Base-by-base conservation (phyloP, 2,113 vertebrate species). In the Albula glossodonta region DNA sequence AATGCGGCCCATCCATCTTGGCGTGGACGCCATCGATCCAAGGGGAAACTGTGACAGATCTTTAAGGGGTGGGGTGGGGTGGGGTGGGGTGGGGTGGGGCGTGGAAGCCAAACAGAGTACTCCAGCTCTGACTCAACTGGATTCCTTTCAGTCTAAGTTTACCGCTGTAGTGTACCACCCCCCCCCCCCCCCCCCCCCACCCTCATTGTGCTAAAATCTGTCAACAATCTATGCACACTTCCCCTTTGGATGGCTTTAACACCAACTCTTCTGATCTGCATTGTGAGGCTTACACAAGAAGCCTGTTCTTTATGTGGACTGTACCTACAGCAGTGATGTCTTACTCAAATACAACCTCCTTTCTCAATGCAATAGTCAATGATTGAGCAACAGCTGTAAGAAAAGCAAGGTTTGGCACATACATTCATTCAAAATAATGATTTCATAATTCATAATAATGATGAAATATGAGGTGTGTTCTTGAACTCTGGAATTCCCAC, bases 11-110 rank as follows among this genome's bases (percentile, higher is more conserved):
- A 41, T 31, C 52, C 10, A 31, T 79, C 49, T 50, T n/a, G 49
- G 25, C 25, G 7, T 48, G 84, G 78, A 81, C 50, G 56, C 41
- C 41, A 66, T 51, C 53, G 12, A 57, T 51, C 25, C 22, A 66
- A 19, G 60, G 22, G 77, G 77, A 80, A 31, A 80, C n/a, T 6
- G 10, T 78, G 56, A 80, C 77, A 85, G 63, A 80, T 51, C 82
- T 57, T 25, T 41, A 41, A 41, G 31, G 31, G 31, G 31, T 41
- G 31, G 31, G 31, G 31, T 41, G 31, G 31, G 31, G 31, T 1
- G 51, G 51, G 31, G 25, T n/a, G 80, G 80, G 50, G n/a, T n/a
- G n/a, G n/a, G n/a, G n/a, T n/a, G n/a, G n/a, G n/a, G n/a, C n/a
- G n/a, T n/a, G n/a, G 70, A n/a, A 74, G 70, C 70, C 70, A 74